Evolutionary conservation across 2,797 vertebrate genomes (phyloP).

Genomic region (Ataeniobius toweri): DNA sequence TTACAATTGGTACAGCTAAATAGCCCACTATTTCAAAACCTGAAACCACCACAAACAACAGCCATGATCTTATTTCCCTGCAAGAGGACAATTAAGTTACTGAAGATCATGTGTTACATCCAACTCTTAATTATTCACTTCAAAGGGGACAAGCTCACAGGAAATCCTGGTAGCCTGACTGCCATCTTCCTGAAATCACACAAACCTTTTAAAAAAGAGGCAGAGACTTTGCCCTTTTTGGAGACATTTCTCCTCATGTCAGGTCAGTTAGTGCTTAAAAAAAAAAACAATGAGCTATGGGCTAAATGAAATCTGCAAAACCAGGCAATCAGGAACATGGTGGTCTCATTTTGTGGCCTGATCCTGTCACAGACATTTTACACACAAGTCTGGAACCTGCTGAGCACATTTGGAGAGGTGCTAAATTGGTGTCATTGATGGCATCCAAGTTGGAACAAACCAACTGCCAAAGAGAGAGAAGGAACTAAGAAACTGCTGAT

Average conservation of each 20-base stretch:
- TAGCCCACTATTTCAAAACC: not conserved
- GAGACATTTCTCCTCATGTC: slow-evolving; percentile 25
- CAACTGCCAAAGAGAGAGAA: not conserved
- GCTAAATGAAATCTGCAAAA: slow-evolving; percentile 30
- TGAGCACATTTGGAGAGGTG: slow-evolving; percentile 6
- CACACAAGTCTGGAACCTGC: not conserved
- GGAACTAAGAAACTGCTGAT: not conserved
- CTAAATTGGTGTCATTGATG: slow-evolving; percentile 10
- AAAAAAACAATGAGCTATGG: slow-evolving; percentile 36
- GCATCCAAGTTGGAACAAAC: not conserved
- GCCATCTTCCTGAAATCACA: slow-evolving; percentile 21
- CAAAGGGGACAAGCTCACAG: slow-evolving; percentile 8
- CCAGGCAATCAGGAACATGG: slow-evolving; percentile 13
- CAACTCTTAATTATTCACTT: slow-evolving; percentile 35
- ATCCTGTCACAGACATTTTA: not conserved
- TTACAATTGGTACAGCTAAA: not conserved
- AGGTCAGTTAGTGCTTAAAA: slow-evolving; percentile 23
- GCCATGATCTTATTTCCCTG: not conserved
- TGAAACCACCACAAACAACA: not conserved
- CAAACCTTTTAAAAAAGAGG: slow-evolving; percentile 25
- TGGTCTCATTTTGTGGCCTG: slow-evolving; percentile 14
- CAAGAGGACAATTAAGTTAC: slow-evolving; percentile 7
- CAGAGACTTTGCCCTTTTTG: slow-evolving; percentile 20
- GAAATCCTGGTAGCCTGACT: not conserved
- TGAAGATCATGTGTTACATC: slow-evolving; percentile 12